Evolutionary conservation across 1,140 invertebrate genomes (phyloP), one percentile per base, ranked within the genome.

Genomic region (Pseudomyrmex flavicornis): DNA sequence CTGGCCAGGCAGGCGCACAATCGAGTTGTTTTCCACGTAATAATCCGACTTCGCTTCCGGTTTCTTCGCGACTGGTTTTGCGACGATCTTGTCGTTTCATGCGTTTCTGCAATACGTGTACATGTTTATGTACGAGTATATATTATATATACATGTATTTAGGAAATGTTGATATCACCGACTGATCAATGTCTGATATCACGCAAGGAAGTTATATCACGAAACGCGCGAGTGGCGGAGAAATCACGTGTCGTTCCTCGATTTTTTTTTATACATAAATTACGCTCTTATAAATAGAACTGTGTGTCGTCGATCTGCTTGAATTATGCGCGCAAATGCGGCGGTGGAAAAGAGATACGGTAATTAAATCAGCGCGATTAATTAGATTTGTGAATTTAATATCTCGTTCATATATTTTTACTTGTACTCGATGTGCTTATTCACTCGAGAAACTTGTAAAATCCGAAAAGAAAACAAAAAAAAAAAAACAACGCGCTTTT

Each of bases 41-140:
- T 54, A 84, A 80, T 84, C 46, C 63, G 22, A 69, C 52, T 44
- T 69, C 54, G 56, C 56, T 84, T 88, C 87, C 86, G 87, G 75
- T 88, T 88, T 85, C 65, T 73, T 69, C 72, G 52, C 35, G 59
- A 84, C 63, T 80, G 75, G 74, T 80, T 84, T 68, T 52, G 46
- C 50, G 35, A 82, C 4, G 62, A 46, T 20, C 35, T 20, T 54
- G 59, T 77, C 52, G 35, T n/a, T 56, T 17, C 10, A 82, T 58
- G 35, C 56, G 50, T 56, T 26, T 35, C 35, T 35, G 35, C 35
- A 7, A 35, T 35, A 35, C 35, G 5, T 35, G 0, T 35, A 35
- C 35, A 35, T 7, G 35, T 35, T 35, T 35, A 35, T 35, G 35
- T 35, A 35, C 35, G 7, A 35, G 35, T 35, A 35, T 35, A 35